phyloP scores from a whole-genome alignment of 2,797 vertebrate genomes.

The Setipinna tenuifilis region DNA sequence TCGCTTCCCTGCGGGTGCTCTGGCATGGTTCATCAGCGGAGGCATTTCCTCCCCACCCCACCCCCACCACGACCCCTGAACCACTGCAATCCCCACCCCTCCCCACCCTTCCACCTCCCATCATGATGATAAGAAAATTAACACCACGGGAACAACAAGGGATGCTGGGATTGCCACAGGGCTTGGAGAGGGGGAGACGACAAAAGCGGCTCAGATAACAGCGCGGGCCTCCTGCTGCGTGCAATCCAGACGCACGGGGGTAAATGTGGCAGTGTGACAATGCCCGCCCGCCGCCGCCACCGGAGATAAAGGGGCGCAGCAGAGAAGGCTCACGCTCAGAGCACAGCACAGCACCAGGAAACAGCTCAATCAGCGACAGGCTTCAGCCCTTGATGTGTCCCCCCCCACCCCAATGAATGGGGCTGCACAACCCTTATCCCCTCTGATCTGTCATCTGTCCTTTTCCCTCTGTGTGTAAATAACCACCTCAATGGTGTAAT shows the following conservation, averaged over 20 bases:
- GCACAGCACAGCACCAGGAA: not conserved
- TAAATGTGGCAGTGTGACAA: no score
- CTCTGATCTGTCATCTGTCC: not conserved
- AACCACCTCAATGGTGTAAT: not conserved
- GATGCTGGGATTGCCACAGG: not conserved
- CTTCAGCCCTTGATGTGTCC: not conserved
- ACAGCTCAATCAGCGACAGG: not conserved
- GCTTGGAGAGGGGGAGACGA: not conserved
- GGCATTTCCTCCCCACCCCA: not conserved
- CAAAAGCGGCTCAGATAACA: not conserved
- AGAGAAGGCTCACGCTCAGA: not conserved
- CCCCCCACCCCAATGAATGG: no score
- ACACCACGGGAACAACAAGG: not conserved
- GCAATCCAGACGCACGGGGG: not conserved
- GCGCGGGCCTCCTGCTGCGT: not conserved
- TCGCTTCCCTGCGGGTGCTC: not conserved
- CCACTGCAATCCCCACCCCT: no score
- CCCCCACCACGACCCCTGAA: not conserved
- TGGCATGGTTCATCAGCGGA: not conserved
- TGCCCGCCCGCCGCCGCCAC: no score
- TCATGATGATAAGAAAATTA: constrained; percentile 17
- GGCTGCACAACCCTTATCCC: no score
- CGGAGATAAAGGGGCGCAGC: not conserved
- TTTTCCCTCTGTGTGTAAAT: not conserved
- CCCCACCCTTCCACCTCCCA: not conserved